These are phyloP conservation scores for Corythucha ciliata DNA, from an alignment of 2,888 invertebrate genomes.

Conservation along the genomic window DNA sequence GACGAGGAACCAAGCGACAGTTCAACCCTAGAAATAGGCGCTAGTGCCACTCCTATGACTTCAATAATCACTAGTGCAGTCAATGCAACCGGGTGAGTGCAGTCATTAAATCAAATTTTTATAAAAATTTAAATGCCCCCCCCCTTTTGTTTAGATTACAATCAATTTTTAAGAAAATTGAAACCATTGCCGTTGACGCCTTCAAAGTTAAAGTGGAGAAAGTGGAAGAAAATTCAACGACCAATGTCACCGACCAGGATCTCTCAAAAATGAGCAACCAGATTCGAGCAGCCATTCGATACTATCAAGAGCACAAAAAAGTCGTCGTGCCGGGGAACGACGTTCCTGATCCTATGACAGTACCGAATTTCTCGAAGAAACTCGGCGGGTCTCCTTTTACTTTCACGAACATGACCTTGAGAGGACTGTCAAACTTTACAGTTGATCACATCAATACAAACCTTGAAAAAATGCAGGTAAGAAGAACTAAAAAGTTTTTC, in stretches of 20 bases:
- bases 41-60: no score
- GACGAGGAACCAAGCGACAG: no score
- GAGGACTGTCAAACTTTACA: slow-evolving; percentile 69
- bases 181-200: no score
- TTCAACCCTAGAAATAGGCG: no score
- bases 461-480: slow-evolving; percentile 63
- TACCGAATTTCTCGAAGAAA: slow-evolving; percentile 65
- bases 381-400: slow-evolving; percentile 59
- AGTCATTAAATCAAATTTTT: no score
- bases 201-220: no score
- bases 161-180: no score
- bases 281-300: slow-evolving; percentile 58
- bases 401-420: slow-evolving; percentile 60
- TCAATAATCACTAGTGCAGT: no score
- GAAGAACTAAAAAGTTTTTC: no score
- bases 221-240: background rate
- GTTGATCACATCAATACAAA: slow-evolving; percentile 62
- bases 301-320: slow-evolving; percentile 71
- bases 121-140: no score
- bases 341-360: slow-evolving; percentile 69
- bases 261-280: slow-evolving; percentile 59
- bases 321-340: slow-evolving; percentile 69
- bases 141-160: no score
- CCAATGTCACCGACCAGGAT: background rate
- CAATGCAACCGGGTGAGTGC: no score